A percentile compares a stretch with the other conserved stretches of the same genome.
These are phyloP conservation scores for Anhinga rufa DNA, from an alignment of 2,113 vertebrate species.

Conservation along the genomic window DNA sequence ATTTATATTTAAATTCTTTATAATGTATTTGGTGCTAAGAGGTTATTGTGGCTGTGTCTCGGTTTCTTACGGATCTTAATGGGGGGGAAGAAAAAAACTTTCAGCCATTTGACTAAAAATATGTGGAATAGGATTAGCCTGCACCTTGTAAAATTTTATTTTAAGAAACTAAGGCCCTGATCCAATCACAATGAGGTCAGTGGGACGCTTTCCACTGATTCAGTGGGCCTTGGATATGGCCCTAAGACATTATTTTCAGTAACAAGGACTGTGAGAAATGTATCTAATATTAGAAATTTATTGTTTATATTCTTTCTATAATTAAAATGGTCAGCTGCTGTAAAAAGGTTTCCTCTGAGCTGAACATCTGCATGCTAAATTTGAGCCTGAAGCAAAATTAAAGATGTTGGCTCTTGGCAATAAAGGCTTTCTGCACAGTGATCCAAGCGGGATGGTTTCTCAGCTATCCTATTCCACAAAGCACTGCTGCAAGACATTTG, in stretches of 20 bases:
- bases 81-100: neutral
- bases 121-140: constrained; percentile 37
- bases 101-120: constrained; percentile 35
- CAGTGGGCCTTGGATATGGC: constrained; percentile 47
- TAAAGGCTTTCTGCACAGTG: neutral
- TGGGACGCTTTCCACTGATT: constrained; percentile 56
- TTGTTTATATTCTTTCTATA: constrained; percentile 55
- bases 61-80: neutral
- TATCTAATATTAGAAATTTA: constrained; percentile 59
- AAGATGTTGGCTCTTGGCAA: neutral
- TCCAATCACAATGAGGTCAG: constrained; percentile 65
- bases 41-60: neutral
- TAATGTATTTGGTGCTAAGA: neutral
- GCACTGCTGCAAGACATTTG: neutral
- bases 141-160: constrained; percentile 58
- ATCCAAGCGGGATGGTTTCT: neutral
- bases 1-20: no score
- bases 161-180: constrained; percentile 37
- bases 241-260: constrained; percentile 60
- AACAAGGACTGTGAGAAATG: constrained; percentile 51
- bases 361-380: neutral
- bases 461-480: neutral
- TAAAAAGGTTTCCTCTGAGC: constrained; percentile 35
- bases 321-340: constrained; percentile 36
- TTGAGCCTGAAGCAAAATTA: constrained; percentile 24